Base-by-base conservation (phyloP, 2,113 vertebrate species). In the Cinclus cinclus region DNA sequence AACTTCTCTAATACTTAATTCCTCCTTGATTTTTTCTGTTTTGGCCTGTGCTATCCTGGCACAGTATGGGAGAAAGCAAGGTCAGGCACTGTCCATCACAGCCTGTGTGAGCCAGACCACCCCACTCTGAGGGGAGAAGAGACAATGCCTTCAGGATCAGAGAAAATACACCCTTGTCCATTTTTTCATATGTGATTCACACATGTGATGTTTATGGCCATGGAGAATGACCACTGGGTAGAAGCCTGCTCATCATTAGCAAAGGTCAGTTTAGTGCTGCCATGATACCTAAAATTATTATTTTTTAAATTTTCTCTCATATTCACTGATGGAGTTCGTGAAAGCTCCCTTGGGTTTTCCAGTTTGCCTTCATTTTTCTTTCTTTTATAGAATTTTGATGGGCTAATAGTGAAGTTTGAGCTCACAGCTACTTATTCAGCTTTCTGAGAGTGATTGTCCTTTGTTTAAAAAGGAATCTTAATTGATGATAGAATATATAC, bases 381-480 rank as follows among this genome's bases (percentile, higher is more conserved):
- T 75, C 19, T 63, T 13, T 21, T 44, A 47, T 5, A 69, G n/a
- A 83, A 77, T 70, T 93, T 90, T 82, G 21, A 60, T 70, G 2
- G 2, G 7, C 27, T 67, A 64, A 67, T 55, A 80, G 6, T 19
- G 79, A 87, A 81, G 15, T 15, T 44, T 81, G 28, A 84, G 10
- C 31, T 75, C 28, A 75, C 24, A 63, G 37, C 24, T 95, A 50
- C 71, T 83, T 83, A 69, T 79, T 87, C 87, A 52, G 7, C 22
- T 84, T 92, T 84, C 41, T 82, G 17, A 84, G 44, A 75, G 12
- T 75, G 49, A 55, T 42, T 87, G n/a, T 2, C 15, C 31, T 83
- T 71, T 81, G 37, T 87, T 94, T 84, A 75, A 68, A 83, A 89
- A 78, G 13, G 28, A 84, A 63, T 30, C 69, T 59, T 90, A 92